These are phyloP conservation scores for Rhyacophila evoluta DNA, from an alignment of 2,888 invertebrate genomes.

Conservation along the genomic window DNA sequence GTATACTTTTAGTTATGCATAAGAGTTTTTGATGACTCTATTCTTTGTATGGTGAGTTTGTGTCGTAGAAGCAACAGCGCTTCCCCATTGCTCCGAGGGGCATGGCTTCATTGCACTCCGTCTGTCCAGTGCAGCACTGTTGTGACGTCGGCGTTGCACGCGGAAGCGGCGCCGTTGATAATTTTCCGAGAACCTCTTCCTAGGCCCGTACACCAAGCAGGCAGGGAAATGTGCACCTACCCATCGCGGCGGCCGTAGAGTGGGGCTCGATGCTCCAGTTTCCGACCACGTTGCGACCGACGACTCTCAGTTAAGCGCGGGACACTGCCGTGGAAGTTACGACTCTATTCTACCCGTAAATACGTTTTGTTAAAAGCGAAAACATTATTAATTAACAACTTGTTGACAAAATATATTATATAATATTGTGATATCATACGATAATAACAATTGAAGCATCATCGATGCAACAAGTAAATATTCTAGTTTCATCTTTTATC, in stretches of 20 bases:
- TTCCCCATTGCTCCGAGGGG: neutral
- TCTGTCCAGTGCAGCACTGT: neutral
- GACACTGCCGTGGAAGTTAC: slow-evolving; percentile 16
- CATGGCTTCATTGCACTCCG: slow-evolving; percentile 3
- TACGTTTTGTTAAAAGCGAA: slow-evolving; percentile 1
- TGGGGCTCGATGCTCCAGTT: slow-evolving; percentile 7
- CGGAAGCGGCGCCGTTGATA: slow-evolving; percentile 4
- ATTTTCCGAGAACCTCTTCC: slow-evolving; percentile 17
- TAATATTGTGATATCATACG: neutral
- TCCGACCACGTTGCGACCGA: slow-evolving; percentile 6
- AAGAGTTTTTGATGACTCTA: no score
- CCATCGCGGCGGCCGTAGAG: slow-evolving; percentile 8
- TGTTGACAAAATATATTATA: neutral
- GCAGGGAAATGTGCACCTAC: slow-evolving; percentile 24
- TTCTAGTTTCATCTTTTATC: neutral
- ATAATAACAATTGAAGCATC: neutral
- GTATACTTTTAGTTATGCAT: no score
- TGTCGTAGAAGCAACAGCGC: neutral
- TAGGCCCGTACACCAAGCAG: neutral
- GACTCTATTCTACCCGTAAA: neutral
- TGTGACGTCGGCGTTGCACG: neutral
- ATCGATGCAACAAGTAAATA: neutral
- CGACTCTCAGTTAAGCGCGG: slow-evolving; percentile 17
- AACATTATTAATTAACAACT: slow-evolving; percentile 2
- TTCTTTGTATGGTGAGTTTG: no score